Conservation (phyloP, 1,140 invertebrate species). For the Dinothrombium tinctorium region DNA sequence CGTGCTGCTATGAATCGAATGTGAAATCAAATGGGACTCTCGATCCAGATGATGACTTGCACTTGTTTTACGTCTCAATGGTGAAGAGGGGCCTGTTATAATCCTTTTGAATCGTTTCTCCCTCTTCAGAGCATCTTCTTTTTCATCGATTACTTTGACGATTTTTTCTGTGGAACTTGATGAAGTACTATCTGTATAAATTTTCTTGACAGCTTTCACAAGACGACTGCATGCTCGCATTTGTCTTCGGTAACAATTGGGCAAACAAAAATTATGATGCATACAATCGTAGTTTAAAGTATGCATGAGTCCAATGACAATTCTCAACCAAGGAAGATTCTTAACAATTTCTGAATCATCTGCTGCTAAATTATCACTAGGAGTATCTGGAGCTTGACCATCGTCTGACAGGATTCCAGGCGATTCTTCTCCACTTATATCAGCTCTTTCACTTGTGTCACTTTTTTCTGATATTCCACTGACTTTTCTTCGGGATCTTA, state of each 20-base stretch:
- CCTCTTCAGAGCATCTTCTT: slow-evolving; percentile 27
- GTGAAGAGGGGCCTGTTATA: slow-evolving; percentile 35
- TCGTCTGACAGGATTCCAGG: slow-evolving; percentile 68
- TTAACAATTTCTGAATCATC: slow-evolving; percentile 51
- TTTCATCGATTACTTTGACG: slow-evolving; percentile 19
- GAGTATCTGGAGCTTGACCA: slow-evolving; percentile 50
- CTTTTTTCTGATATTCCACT: slow-evolving; percentile 68
- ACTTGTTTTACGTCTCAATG: slow-evolving; percentile 45
- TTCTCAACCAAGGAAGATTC: slow-evolving; percentile 83
- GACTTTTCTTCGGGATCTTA: slow-evolving; percentile 56
- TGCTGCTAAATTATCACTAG: slow-evolving; percentile 51
- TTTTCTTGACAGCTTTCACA: slow-evolving; percentile 52
- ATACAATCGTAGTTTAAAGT: slow-evolving; percentile 79
- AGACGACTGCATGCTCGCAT: slow-evolving; percentile 66
- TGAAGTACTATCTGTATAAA: slow-evolving; percentile 14
- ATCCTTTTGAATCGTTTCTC: slow-evolving; percentile 20
- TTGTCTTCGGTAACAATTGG: slow-evolving; percentile 75
- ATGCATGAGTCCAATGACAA: slow-evolving; percentile 33
- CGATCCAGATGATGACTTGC: slow-evolving; percentile 31
- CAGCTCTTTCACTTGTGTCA: slow-evolving; percentile 53
- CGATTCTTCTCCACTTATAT: slow-evolving; percentile 58
- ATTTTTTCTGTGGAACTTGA: not conserved
- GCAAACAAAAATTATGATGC: slow-evolving; percentile 81
- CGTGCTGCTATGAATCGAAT: slow-evolving; percentile 15
- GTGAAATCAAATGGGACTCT: slow-evolving; percentile 11